Evolutionary conservation across 2,113 vertebrate genomes (phyloP).

Genomic region (Verasper variegatus): DNA sequence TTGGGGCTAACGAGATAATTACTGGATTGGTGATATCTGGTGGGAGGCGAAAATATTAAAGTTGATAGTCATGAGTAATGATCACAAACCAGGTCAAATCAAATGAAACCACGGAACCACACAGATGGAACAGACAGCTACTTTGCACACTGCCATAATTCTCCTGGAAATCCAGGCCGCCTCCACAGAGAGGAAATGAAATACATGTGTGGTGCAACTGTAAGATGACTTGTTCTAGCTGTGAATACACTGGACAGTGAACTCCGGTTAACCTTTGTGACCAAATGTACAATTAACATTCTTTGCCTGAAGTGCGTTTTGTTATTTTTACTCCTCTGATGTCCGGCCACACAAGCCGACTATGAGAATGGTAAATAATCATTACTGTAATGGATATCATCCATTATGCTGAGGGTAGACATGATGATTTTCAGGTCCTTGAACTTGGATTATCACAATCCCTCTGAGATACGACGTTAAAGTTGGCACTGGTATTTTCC

Average conservation of each 20-base stretch:
- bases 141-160: slow-evolving; percentile 26
- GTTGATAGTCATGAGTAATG: slow-evolving; percentile 9
- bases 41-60: slow-evolving; percentile 18
- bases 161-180: slow-evolving; percentile 59
- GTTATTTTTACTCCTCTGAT: neutral
- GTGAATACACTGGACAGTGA: slow-evolving; percentile 42
- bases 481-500: neutral
- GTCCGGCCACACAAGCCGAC: neutral
- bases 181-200: slow-evolving; percentile 60
- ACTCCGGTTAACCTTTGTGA: slow-evolving; percentile 17
- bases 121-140: slow-evolving; percentile 58
- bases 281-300: neutral
- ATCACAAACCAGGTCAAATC: slow-evolving; percentile 22
- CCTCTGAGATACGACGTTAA: too few relatives aligned
- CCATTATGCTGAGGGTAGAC: neutral
- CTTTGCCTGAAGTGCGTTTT: slow-evolving; percentile 6
- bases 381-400: neutral
- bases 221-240: slow-evolving; percentile 33
- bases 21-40: neutral
- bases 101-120: slow-evolving; percentile 29
- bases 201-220: slow-evolving; percentile 27
- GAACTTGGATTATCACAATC: too few relatives aligned
- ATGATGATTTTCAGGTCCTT: too few relatives aligned
- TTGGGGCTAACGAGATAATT: slow-evolving; percentile 8
- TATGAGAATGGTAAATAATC: neutral